These are phyloP conservation scores for Cecidostiba fungosa DNA, from an alignment of 2,888 invertebrate species.

Conservation along the genomic window DNA sequence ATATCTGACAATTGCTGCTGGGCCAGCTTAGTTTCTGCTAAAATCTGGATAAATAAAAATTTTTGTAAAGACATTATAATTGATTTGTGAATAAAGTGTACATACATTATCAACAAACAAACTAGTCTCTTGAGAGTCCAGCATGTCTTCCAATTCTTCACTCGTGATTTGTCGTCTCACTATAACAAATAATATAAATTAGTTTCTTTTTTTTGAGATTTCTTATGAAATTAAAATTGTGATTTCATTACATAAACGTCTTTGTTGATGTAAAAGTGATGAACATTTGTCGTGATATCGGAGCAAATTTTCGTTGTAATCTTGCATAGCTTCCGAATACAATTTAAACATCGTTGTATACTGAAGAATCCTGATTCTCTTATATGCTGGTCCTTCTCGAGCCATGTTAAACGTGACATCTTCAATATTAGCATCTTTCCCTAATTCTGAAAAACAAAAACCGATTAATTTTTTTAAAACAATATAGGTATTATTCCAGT, in stretches of 20 bases:
- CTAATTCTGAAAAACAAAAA: slow-evolving; percentile 71
- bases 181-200: slow-evolving; percentile 66
- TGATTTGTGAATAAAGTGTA: slow-evolving; percentile 57
- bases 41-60: slow-evolving; percentile 82
- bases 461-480: background rate
- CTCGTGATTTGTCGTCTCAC: slow-evolving; percentile 75
- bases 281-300: slow-evolving; percentile 82
- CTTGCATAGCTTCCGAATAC: slow-evolving; percentile 81
- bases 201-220: slow-evolving; percentile 35
- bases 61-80: slow-evolving; percentile 37
- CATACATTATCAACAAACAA: slow-evolving; percentile 82
- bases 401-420: slow-evolving; percentile 69
- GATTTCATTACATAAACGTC: slow-evolving; percentile 81
- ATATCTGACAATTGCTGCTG: slow-evolving; percentile 89
- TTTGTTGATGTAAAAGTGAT: slow-evolving; percentile 82
- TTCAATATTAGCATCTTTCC: slow-evolving; percentile 70
- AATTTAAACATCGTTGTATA: slow-evolving; percentile 80
- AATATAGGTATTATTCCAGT: too few species aligned
- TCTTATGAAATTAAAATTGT: slow-evolving; percentile 37
- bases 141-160: slow-evolving; percentile 79
- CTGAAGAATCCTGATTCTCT: slow-evolving; percentile 81
- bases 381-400: slow-evolving; percentile 71
- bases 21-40: slow-evolving; percentile 90
- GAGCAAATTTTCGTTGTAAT: slow-evolving; percentile 82
- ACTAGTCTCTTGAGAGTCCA: slow-evolving; percentile 79